Base-by-base conservation (phyloP, 92 coral and sea anemone species). In the Phenganax subtilis region DNA sequence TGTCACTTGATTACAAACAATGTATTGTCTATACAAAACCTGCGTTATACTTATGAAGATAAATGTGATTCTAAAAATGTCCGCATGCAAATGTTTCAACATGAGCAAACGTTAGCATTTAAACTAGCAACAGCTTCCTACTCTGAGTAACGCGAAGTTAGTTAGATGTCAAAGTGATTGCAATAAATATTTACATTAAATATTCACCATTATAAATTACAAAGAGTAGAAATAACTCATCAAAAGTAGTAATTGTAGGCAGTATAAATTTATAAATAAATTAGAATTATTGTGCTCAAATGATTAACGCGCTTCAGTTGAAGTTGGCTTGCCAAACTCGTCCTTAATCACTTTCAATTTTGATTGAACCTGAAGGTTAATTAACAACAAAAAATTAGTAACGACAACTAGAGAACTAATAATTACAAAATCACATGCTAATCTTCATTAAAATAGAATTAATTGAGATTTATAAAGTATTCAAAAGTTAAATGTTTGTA, bases 281-380 rank as follows among this genome's bases (percentile, higher is more conserved):
- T 20, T 20, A 20, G 25, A 20, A 20, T 20, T 20, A 20, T 37
- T 37, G 5, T 17, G 6, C 20, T 75, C 17, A 54, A 54, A 7
- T 3, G 57, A 55, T 75, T 77, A 15, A 61, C 15, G 44, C 63
- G 9, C 51, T 12, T 63, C 60, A 10, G 67, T 63, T 79, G 73
- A 51, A 10, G 67, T 63, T 79, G 73, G 61, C 3, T 20, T 51
- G 9, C 44, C 30, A 12, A 79, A 69, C 56, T 79, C 83, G 65
- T 79, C 83, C 54, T 64, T 79, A 56, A 79, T 64, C 83, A 79
- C 16, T 44, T 64, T 79, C 65, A 79, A 20, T 65, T 79, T 79
- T 67, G 74, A 61, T 65, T 64, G 67, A 63, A 79, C 83, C 83
- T 79, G 74, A 3, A 51, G 54, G 17, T 30, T 37, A 68, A 28